These are phyloP conservation scores for Cosmia pyralina DNA, from an alignment of 2,888 invertebrate genomes.

Conservation along the genomic window DNA sequence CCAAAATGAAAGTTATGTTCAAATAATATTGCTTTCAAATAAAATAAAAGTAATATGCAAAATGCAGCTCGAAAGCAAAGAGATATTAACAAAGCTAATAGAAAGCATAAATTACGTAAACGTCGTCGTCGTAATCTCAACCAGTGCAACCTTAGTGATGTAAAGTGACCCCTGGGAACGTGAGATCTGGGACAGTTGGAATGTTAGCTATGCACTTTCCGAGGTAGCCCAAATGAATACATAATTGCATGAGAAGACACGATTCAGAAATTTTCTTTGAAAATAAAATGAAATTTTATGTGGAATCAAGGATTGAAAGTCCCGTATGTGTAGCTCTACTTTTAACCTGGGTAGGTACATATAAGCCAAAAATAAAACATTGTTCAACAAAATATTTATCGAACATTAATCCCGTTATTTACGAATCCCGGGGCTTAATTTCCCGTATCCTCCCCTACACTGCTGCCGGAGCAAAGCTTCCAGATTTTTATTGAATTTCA, in stretches of 20 bases:
- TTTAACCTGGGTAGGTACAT: not conserved
- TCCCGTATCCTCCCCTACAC: conserved; percentile 31
- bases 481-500: conserved; percentile 65
- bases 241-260: not conserved
- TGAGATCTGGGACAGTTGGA: not conserved
- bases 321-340: not conserved
- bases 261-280: not conserved
- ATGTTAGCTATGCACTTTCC: not conserved
- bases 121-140: conserved; percentile 25
- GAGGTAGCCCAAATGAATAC: not conserved
- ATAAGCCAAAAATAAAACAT: conserved; percentile 7
- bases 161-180: conserved; percentile 14
- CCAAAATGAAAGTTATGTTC: not conserved
- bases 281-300: not conserved
- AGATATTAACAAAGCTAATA: conserved; percentile 18
- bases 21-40: not conserved
- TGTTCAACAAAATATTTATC: conserved; percentile 22
- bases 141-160: conserved; percentile 14
- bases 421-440: conserved; percentile 42
- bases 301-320: not conserved
- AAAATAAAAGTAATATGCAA: not conserved
- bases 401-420: conserved; percentile 15
- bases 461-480: conserved; percentile 34
- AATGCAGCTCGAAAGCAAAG: not conserved
- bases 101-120: conserved; percentile 38